Base-by-base conservation (phyloP, 2,888 invertebrate species). In the Drosophila mayaguana region DNA sequence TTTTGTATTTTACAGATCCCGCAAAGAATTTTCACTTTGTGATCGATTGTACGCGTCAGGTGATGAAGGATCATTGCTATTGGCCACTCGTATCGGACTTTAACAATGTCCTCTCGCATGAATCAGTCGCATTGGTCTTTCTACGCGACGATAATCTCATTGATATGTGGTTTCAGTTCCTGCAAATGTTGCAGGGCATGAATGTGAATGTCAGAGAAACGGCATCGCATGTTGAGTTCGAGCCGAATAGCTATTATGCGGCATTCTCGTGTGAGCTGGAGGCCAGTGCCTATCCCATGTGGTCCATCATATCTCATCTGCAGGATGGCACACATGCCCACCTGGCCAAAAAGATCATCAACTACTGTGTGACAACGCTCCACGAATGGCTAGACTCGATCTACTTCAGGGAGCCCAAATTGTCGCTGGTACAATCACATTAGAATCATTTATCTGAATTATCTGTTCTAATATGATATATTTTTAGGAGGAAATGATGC, bases 21-120 rank as follows among this genome's bases (percentile, higher is more conserved):
- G 94, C 94, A 25, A 95, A 95, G 89, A 98, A 97, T 92, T 96
- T 96, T 88, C 98, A 98, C 92, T 96, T 95, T 89, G 98, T 98
- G 25, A 98, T 99, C 55, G 98, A 98, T 92, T 99, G 99, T 92
- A 96, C 96, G 16, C 95, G 96, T 78, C 95, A 96, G 69, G 97
- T 98, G 25, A 98, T 99, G 98, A 98, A 98, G 93, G 97, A 98
- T 91, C 99, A 99, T 92, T 98, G 98, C 93, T 99, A 98, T 93
- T 99, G 99, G 99, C 98, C 99, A 1, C 94, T 99, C 9, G 98
- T 99, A 40, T 98, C 98, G 0, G 99, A 99, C 93, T 95, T 99
- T 83, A 98, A 98, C 91, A 99, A 99, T 92, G 97, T 99, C 59
- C 94, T 99, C 18, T 97, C 98, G 0, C 99, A 99, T 91, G 95